These are phyloP conservation scores for Nemapogon koenigi DNA, from an alignment of 2,888 invertebrate genomes.

Conservation along the genomic window DNA sequence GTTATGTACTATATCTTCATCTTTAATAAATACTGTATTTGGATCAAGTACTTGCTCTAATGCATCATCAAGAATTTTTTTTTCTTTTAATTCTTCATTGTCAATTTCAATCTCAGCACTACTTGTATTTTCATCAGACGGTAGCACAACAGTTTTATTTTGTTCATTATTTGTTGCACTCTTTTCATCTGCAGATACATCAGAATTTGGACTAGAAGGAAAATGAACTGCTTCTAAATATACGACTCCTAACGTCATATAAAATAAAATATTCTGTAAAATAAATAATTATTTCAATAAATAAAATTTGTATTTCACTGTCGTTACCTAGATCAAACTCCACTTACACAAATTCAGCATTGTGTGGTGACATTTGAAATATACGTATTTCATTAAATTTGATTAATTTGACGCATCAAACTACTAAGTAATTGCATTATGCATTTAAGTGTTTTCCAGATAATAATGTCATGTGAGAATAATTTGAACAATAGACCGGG, in stretches of 20 bases:
- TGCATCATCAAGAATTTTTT: slow-evolving; percentile 46
- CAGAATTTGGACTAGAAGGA: slow-evolving; percentile 40
- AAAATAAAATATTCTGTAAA: neutral
- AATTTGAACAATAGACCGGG: too few relatives aligned
- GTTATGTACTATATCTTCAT: slow-evolving; percentile 30
- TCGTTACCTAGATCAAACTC: too few relatives aligned
- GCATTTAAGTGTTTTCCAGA: too few relatives aligned
- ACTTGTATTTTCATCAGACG: slow-evolving; percentile 37
- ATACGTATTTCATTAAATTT: too few relatives aligned
- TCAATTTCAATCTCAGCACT: slow-evolving; percentile 39
- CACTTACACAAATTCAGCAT: too few relatives aligned
- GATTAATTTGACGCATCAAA: too few relatives aligned
- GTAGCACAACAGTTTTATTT: slow-evolving; percentile 37
- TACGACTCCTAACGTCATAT: neutral
- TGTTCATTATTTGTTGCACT: slow-evolving; percentile 21
- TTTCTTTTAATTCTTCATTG: slow-evolving; percentile 38
- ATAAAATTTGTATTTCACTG: too few relatives aligned
- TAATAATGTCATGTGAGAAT: too few relatives aligned
- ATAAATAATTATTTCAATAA: too few relatives aligned
- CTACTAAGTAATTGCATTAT: too few relatives aligned
- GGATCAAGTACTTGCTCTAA: slow-evolving; percentile 47
- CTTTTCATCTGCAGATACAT: slow-evolving; percentile 49
- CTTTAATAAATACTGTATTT: slow-evolving; percentile 28
- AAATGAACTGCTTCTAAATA: slow-evolving; percentile 25
- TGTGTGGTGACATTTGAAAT: too few relatives aligned